Base-by-base conservation (phyloP, 1,140 invertebrate genomes). In the Papilio polytes region DNA sequence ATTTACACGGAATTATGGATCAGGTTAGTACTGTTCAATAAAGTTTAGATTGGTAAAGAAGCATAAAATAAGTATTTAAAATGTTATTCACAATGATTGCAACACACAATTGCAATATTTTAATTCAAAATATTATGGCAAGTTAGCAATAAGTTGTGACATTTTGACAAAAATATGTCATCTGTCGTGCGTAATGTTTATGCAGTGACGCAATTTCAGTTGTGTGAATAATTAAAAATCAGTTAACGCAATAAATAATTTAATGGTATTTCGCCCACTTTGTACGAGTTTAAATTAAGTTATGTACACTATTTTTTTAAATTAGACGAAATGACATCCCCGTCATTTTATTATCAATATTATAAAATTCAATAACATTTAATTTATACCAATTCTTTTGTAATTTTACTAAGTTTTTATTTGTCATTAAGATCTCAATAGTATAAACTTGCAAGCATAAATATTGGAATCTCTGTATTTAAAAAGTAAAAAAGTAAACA, bases 191-290 rank as follows among this genome's bases (percentile, higher is more conserved):
- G 4, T 22, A 63, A 15, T 77, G 56, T 20, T 63, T 63, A 26
- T 63, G 59, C 59, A 26, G 26, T 63, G 59, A 63, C 59, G 22
- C 59, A 63, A 63, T 63, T 63, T 63, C 15, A 63, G 22, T 63
- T 63, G 22, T 12, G 13, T 26, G 20, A 26, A 63, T 22, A 63
- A 63, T 63, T 63, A 26, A 63, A 59, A 59, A 59, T 59, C n/a
- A 8, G 20, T 59, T 59, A 59, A 63, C 59, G 22, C 59, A 63
- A 26, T 22, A 63, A 63, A 63, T 26, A 63, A 26, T 26, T 13
- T 20, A 63, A 63, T 63, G 59, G 20, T 13, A 6, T 26, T 9
- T 22, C 20, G 10, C 22, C 59, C 12, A 70, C 63, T 36, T 70
- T 70, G 26, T 70, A 15, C 31, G 18, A 70, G 22, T 63, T 8